Conservation (phyloP, 1,140 invertebrate species). For the Panulirus ornatus region DNA sequence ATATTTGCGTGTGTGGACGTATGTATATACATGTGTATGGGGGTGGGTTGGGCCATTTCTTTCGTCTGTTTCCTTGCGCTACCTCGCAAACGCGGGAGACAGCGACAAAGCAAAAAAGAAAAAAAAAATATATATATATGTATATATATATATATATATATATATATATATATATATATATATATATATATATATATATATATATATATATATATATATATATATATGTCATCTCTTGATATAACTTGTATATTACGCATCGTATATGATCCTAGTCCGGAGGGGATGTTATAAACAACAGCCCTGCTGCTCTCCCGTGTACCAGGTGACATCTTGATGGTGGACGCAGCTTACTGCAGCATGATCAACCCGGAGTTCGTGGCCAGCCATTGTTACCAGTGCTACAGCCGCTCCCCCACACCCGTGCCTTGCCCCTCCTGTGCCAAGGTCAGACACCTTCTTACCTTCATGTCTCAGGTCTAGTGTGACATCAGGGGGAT, state of each 20-base stretch:
- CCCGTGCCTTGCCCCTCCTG: slow-evolving; percentile 81
- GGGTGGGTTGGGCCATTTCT: too few relatives aligned
- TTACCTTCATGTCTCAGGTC: neutral
- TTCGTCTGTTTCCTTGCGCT: too few relatives aligned
- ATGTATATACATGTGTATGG: too few relatives aligned
- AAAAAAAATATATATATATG: neutral
- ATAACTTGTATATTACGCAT: neutral
- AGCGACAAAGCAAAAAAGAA: too few relatives aligned
- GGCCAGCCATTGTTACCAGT: slow-evolving; percentile 80
- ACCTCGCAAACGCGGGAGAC: too few relatives aligned
- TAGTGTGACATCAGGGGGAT: neutral
- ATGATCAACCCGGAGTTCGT: slow-evolving; percentile 79
- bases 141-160: neutral
- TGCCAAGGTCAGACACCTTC: slow-evolving; percentile 78
- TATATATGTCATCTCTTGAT: too few relatives aligned
- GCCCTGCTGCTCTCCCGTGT: neutral
- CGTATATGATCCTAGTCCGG: neutral
- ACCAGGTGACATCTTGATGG: slow-evolving; percentile 79
- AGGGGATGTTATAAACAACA: too few relatives aligned
- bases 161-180: slow-evolving; percentile 40
- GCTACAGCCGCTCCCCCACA: slow-evolving; percentile 77
- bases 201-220: slow-evolving; percentile 17
- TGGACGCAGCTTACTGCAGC: slow-evolving; percentile 79
- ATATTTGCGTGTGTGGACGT: too few relatives aligned
- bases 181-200: slow-evolving; percentile 43